phyloP scores from a whole-genome alignment of 2,888 invertebrate species.

The Pheosia gnoma region DNA sequence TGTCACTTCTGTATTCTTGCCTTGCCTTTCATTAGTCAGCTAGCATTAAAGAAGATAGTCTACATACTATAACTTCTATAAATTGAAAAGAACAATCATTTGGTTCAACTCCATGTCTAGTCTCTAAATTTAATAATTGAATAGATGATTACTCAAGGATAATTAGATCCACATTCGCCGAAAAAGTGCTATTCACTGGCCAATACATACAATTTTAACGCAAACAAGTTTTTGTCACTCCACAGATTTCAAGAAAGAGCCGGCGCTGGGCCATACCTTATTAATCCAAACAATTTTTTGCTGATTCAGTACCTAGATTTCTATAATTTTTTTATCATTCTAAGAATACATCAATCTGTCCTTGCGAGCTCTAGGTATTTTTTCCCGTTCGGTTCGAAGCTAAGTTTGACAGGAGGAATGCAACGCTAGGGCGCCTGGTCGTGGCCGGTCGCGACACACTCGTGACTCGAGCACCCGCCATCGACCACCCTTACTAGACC shows the following conservation, averaged over 20 bases:
- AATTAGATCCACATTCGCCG: constrained; percentile 4
- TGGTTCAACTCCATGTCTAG: too few species aligned
- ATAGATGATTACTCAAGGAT: too few species aligned
- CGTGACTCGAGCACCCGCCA: constrained; percentile 65
- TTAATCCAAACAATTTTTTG: constrained; percentile 22
- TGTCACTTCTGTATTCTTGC: too few species aligned
- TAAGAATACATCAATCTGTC: constrained; percentile 53
- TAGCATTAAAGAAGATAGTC: too few species aligned
- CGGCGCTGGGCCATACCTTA: constrained; percentile 17
- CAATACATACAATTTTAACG: constrained; percentile 10
- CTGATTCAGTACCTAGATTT: constrained; percentile 18
- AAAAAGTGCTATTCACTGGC: constrained; percentile 1
- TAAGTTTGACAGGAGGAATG: constrained; percentile 79
- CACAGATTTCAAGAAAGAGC: not conserved
- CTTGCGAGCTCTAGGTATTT: constrained; percentile 65
- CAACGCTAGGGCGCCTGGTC: constrained; percentile 63
- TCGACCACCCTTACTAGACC: constrained; percentile 53
- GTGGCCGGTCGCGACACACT: constrained; percentile 67
- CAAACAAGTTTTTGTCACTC: not conserved
- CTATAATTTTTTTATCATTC: constrained; percentile 37
- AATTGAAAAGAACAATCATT: too few species aligned
- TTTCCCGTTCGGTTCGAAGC: constrained; percentile 64
- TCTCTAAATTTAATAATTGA: too few species aligned
- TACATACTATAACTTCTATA: too few species aligned
- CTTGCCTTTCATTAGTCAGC: too few species aligned